Percentiles rank a stretch among this genome's conserved stretches.
phyloP scores from a whole-genome alignment of 2,797 vertebrate species.

The Darevskia mixta region DNA sequence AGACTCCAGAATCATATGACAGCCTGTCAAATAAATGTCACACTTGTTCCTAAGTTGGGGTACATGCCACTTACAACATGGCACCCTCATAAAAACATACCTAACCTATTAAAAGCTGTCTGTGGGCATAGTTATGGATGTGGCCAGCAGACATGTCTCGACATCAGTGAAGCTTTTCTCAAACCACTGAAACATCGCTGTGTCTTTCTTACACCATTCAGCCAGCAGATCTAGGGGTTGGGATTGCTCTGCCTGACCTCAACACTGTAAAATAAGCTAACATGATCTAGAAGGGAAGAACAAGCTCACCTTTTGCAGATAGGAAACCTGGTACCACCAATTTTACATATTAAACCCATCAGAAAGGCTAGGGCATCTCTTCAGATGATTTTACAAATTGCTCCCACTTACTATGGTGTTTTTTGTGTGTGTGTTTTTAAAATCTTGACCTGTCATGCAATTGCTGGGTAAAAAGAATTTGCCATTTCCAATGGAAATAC shows the following conservation, averaged over 20 bases:
- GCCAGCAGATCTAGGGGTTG: too few species aligned
- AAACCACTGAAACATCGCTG: too few species aligned
- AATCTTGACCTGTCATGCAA: background rate
- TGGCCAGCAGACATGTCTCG: too few species aligned
- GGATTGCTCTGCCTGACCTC: background rate
- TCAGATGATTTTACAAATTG: background rate
- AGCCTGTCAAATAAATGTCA: background rate
- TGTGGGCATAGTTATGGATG: too few species aligned
- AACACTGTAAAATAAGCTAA: background rate
- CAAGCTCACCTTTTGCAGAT: background rate
- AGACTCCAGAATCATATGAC: background rate
- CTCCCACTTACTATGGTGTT: conserved; percentile 13
- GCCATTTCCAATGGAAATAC: background rate
- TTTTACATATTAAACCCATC: background rate
- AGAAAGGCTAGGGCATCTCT: background rate
- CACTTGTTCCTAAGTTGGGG: background rate
- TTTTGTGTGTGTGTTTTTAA: too few species aligned
- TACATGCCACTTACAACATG: background rate
- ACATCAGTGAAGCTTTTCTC: too few species aligned
- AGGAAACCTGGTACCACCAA: background rate
- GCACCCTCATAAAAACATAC: too few species aligned
- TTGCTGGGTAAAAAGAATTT: conserved; percentile 31
- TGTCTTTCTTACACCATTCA: too few species aligned
- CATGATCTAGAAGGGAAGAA: background rate
- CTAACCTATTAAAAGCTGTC: too few species aligned